Percentiles rank a stretch among this genome's conserved stretches.
phyloP scores from a whole-genome alignment of 2,113 vertebrate species.

The Aplodontia rufa region DNA sequence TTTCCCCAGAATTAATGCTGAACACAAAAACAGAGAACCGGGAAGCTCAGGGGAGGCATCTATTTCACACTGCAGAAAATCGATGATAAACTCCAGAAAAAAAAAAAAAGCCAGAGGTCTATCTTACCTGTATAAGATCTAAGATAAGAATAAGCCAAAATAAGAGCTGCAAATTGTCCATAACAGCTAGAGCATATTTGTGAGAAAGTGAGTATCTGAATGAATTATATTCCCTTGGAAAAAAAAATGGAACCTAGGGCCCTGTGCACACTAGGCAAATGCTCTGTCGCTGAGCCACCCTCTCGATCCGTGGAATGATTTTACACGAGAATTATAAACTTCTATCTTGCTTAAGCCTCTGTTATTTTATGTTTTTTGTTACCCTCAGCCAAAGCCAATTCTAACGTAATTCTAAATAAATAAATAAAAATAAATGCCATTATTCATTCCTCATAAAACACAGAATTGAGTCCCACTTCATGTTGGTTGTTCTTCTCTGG shows the following conservation, averaged over 20 bases:
- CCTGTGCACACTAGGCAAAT: neutral
- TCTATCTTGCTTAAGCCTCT: neutral
- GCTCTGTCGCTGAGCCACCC: neutral
- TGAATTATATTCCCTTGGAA: no score
- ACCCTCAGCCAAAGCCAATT: neutral
- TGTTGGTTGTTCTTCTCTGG: neutral
- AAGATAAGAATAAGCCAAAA: neutral
- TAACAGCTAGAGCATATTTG: neutral
- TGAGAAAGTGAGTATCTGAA: neutral
- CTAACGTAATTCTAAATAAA: neutral
- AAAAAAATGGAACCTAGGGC: neutral
- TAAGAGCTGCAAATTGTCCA: neutral
- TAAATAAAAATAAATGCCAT: no score
- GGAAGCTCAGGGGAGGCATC: neutral
- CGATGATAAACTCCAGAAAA: neutral
- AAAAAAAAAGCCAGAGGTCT: neutral
- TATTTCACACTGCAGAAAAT: neutral
- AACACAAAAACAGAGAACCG: neutral
- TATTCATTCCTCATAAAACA: neutral
- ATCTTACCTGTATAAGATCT: neutral
- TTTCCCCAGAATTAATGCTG: neutral
- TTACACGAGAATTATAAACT: neutral
- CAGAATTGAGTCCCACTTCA: neutral
- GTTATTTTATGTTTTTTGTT: constrained; percentile 23
- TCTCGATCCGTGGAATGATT: neutral